Evolutionary conservation across 2,113 vertebrate genomes (phyloP), one percentile per base, ranked within the genome.

Genomic region (Cryptomyrus ogoouensis): DNA sequence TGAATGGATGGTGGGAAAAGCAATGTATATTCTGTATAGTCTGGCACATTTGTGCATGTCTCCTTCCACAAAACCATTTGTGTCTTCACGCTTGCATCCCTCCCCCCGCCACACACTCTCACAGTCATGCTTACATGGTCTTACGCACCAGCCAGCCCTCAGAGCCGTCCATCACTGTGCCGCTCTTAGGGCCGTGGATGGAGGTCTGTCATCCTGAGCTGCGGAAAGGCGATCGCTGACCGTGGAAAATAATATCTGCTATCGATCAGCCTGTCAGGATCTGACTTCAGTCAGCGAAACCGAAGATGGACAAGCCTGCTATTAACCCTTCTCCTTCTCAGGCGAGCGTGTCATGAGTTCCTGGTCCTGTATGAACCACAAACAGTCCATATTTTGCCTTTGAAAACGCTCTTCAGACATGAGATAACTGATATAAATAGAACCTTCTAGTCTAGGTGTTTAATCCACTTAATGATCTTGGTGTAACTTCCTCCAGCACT

Each of bases 141-240:
- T 27, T 12, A 66, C 62, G n/a, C 10, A 74, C 42, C 39, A 5
- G 8, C 62, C 13, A 12, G 15, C 3, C n/a, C 19, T 19, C 44
- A 90, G 49, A 83, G 53, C 24, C 77, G 62, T n/a, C 44, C 87
- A 35, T 27, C 80, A 91, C 89, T 70, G 46, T 2, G 90, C 87
- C 85, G 90, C 91, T 89, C 88, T 91, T 87, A 58, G 50, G 39
- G 15, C 42, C 9, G 2, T 2, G 44, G 42, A 84, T 47, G 24
- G 39, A 84, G 83, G 91, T 90, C 31, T 56, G 89, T 88, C 89
- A 93, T 85, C 92, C 93, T 66, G 92, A 92, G 86, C 83, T 39
- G 90, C 95, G 91, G 95, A 96, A 97, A 96, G 95, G 93, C 94
- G 92, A 96, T 96, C 95, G 93, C 95, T 94, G 95, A 96, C 95